Base-by-base conservation (phyloP, 2,113 vertebrate species). In the Accipiter virgatus region DNA sequence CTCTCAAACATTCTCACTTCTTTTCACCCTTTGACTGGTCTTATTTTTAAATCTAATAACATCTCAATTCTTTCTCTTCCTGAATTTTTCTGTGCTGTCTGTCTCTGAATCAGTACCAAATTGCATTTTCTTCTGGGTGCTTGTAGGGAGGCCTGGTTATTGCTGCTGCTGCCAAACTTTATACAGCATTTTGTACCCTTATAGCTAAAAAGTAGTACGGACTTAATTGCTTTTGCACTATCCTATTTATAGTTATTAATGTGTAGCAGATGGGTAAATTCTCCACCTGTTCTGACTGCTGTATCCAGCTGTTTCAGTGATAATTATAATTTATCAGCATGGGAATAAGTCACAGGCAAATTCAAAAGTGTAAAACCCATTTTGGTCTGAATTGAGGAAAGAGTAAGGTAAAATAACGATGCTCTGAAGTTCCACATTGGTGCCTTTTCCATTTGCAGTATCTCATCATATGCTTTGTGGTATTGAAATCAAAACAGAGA, bases 251-350 rank as follows among this genome's bases (percentile, higher is more conserved):
- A 59, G 34, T 96, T 89, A 81, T 62, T 95, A 93, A 80, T 81
- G 56, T 63, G 63, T 81, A 95, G 45, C 92, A 97, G 88, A 95
- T 97, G 91, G 67, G 20, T 42, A 81, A 83, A 94, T 95, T 92
- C 78, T 66, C 67, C 59, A 82, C 92, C 85, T 97, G 88, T 89
- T 97, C 87, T 81, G 78, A 95, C 84, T 92, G 40, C 59, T 58
- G 19, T 50, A 86, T 95, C 59, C 95, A 97, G 86, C 56, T 94
- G 53, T 93, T 97, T 86, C 45, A 95, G 66, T 94, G 56, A 70
- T 93, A 88, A 93, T 91, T 96, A 56, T 80, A 89, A 92, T 95
- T 95, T 93, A 80, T 94, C 68, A 90, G 7, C 58, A 17, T 70
- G 83, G 42, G 75, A 92, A 50, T 74, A 81, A 86, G 58, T 91